Base-by-base conservation (phyloP, 2,888 invertebrate species). In the Cephus spinipes region DNA sequence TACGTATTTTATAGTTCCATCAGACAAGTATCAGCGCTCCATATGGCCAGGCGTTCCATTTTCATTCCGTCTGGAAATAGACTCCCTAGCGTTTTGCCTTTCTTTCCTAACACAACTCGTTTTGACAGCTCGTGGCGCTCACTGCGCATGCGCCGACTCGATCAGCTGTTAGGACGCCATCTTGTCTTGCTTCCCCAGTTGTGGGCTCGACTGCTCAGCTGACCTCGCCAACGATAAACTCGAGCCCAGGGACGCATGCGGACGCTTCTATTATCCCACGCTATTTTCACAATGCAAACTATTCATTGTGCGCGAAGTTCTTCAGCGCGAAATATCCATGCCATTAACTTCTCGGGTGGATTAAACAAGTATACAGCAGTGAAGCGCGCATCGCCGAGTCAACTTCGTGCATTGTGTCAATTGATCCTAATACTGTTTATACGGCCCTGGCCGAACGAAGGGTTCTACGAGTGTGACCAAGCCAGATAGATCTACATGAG, bases 101-200 rank as follows among this genome's bases (percentile, higher is more conserved):
- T 68, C 79, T 74, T 33, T 75, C 75, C 69, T 69, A 23, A 35
- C 80, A 31, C 81, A 76, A 78, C 71, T 76, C 68, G 71, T 30
- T 77, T 69, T 36, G 76, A 68, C 74, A 75, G 76, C 71, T 40
- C 71, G 68, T 34, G 73, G 34, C 68, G 32, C 76, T 34, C 71
- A 36, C 15, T 36, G 85, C 89, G 89, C 88, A 86, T 86, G 88
- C 87, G 84, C 81, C 78, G 33, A 23, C 73, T 36, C 84, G 87
- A 90, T 90, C 90, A 90, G 90, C 90, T 91, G 90, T 90, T 90
- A 30, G 23, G 71, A 80, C 85, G 89, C 89, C 89, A 90, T 90
- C 86, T 90, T 88, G 85, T 81, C 85, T 84, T 79, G 80, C 81
- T 80, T 80, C 77, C 86, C 86, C 90, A 90, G 89, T 90, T 90